Conservation (phyloP, 2,113 vertebrate genomes). For the Aleadryas rufinucha region DNA sequence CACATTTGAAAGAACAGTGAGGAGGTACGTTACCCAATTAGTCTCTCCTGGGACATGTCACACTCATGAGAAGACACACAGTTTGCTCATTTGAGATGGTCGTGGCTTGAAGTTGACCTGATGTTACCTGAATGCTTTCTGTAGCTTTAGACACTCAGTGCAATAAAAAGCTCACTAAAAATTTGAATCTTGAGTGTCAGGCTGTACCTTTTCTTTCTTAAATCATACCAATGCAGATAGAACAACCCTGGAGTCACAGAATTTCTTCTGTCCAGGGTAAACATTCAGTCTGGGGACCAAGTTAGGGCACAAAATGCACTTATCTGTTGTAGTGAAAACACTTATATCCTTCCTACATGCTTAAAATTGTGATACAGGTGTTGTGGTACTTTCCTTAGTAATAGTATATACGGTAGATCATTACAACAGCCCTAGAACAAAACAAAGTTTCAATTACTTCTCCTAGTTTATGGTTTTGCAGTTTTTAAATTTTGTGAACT, state of each 20-base stretch:
- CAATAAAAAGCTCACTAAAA: not conserved
- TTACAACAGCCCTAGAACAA: not conserved
- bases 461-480: not conserved
- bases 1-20: not conserved
- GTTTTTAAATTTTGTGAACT: not conserved
- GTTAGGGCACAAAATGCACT: not conserved
- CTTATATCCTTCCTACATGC: not conserved
- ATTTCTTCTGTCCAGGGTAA: not conserved
- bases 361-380: not conserved
- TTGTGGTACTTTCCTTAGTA: not conserved
- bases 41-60: not conserved
- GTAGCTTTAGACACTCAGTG: not conserved
- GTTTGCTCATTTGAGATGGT: not conserved
- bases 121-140: not conserved
- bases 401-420: not conserved
- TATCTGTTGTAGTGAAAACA: not conserved
- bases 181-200: not conserved
- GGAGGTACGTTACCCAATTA: not conserved
- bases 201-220: not conserved
- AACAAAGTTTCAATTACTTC: not conserved
- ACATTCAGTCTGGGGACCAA: not conserved
- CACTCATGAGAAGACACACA: fast-evolving
- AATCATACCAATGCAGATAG: not conserved
- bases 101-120: not conserved
- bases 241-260: not conserved